Base-by-base conservation (phyloP, 2,113 vertebrate species). In the Heliornis fulica region DNA sequence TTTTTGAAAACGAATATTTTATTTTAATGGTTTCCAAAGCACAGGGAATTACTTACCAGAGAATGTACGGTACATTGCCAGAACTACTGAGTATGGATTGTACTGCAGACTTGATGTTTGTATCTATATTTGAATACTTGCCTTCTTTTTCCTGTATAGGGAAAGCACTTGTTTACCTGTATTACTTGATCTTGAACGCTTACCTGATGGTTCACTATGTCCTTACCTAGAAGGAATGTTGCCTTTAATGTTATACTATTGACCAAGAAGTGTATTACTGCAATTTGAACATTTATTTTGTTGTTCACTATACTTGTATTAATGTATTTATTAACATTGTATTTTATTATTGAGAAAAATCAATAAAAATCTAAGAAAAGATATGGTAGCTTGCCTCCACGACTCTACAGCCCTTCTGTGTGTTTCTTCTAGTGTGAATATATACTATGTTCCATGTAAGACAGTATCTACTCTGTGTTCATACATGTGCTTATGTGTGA, bases 321-420 rank as follows among this genome's bases (percentile, higher is more conserved):
- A 79, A 97, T 98, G 98, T 98, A 98, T 97, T 98, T 97, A 97
- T 97, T 97, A 98, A 97, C 71, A 96, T 54, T 98, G 98, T 98
- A 98, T 98, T 98, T 98, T 98, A 98, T 94, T 98, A 98, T 98
- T 89, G 96, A 98, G 85, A 92, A 97, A 97, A 97, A 97, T 96
- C 93, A 98, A 98, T 98, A 98, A 98, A 98, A 97, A 93, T 97
- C 92, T 94, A 97, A 97, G 95, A 96, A 97, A 98, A 98, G 43
- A 71, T 41, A 89, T 72, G 76, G 95, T 95, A 98, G 95, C 97
- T 97, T 97, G 96, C 94, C 98, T 98, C 97, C 96, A 97, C 97
- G 72, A 97, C 95, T 97, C 95, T 93, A 85, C 80, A 98, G 81
- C 95, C 96, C 96, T 97, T 98, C 87, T 87, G 97, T 97, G 97